phyloP scores from a whole-genome alignment of 2,888 invertebrate genomes.

The Trachelus troglodyta region DNA sequence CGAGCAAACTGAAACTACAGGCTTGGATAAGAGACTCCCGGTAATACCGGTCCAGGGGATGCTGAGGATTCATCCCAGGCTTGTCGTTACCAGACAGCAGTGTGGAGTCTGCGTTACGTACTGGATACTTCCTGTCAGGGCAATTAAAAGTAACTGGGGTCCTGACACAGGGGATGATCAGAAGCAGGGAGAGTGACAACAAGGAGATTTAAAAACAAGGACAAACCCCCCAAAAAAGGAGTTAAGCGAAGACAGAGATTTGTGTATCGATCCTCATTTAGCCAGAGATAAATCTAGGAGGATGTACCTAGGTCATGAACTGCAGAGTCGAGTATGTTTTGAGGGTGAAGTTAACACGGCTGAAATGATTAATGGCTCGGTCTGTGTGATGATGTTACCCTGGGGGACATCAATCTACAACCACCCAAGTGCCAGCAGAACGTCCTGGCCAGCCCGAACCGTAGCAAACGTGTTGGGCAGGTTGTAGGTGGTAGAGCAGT shows the following conservation, averaged over 20 bases:
- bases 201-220: background rate
- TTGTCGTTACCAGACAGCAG: background rate
- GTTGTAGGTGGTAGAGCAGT: background rate
- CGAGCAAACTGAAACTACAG: constrained; percentile 29
- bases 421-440: constrained; percentile 21
- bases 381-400: constrained; percentile 46
- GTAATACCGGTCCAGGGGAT: background rate
- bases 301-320: constrained; percentile 44
- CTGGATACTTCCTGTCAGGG: too few species aligned
- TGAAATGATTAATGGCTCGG: constrained; percentile 53
- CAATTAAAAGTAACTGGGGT: background rate
- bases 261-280: constrained; percentile 9
- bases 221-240: background rate
- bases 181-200: background rate
- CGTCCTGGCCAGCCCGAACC: constrained; percentile 27
- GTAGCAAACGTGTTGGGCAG: constrained; percentile 6
- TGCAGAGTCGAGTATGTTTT: constrained; percentile 47
- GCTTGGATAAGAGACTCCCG: background rate
- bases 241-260: background rate
- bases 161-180: background rate
- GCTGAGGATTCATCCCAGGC: background rate
- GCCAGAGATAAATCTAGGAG: constrained; percentile 15
- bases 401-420: constrained; percentile 52
- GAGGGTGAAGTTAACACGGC: constrained; percentile 53
- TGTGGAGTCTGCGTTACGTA: background rate